phyloP scores from a whole-genome alignment of 2,113 vertebrate species.

The Oriolus oriolus region DNA sequence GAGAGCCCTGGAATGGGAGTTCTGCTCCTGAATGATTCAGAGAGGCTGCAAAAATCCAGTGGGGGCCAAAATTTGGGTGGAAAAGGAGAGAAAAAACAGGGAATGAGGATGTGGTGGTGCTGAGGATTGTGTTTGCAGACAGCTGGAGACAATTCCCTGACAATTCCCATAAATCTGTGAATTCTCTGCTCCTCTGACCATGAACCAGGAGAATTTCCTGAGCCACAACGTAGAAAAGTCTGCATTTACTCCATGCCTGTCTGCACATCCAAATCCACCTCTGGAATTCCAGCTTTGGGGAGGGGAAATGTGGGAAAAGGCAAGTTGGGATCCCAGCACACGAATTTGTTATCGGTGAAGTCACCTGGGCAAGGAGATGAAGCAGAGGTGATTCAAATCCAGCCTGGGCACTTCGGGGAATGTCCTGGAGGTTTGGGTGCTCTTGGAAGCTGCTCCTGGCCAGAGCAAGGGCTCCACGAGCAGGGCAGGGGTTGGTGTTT shows the following conservation, averaged over 20 bases:
- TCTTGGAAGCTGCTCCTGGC: neutral
- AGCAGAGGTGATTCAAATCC: neutral
- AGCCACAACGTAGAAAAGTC: rapidly evolving
- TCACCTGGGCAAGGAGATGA: neutral
- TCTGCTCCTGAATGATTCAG: rapidly evolving
- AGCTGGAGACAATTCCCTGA: neutral
- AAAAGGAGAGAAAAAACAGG: neutral
- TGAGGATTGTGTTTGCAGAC: neutral
- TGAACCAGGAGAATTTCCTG: neutral
- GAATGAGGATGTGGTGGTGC: rapidly evolving
- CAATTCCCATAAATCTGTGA: rapidly evolving
- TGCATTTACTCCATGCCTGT: rapidly evolving
- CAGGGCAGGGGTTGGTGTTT: neutral
- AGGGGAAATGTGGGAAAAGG: neutral
- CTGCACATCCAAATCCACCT: neutral
- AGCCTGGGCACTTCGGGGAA: neutral
- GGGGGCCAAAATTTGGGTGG: neutral
- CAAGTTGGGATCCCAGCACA: neutral
- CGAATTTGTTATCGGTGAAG: neutral
- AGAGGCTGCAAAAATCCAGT: neutral
- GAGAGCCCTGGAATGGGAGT: neutral
- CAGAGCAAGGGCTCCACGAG: neutral
- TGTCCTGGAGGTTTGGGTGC: neutral
- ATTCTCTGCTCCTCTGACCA: neutral
- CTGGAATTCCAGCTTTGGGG: neutral